Evolutionary conservation across 2,113 vertebrate genomes (phyloP).

Genomic region (Myocastor coypus): DNA sequence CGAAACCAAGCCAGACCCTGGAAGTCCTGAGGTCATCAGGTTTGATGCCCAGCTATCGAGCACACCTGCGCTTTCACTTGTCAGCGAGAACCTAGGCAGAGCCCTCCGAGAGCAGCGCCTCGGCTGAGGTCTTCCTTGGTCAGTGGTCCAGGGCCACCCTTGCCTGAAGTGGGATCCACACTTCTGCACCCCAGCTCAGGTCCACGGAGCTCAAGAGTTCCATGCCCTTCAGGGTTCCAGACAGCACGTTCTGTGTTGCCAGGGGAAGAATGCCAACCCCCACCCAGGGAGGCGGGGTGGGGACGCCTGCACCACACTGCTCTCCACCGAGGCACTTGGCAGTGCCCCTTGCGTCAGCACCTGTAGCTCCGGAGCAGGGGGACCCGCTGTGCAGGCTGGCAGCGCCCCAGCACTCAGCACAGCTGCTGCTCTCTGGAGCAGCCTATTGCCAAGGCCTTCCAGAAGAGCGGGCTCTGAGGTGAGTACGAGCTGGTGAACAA

Average conservation of each 20-base stretch:
- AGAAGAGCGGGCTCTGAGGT: neutral
- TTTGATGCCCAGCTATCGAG: neutral
- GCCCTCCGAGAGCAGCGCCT: no score
- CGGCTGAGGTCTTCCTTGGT: no score
- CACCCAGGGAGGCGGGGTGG: neutral
- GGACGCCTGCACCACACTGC: neutral
- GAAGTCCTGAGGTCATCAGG: neutral
- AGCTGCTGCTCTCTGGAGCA: neutral
- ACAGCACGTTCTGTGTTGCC: neutral
- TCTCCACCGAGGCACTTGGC: neutral
- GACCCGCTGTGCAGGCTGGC: neutral
- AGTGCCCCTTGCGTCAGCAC: neutral
- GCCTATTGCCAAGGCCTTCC: neutral
- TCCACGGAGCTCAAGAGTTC: slow-evolving; percentile 9
- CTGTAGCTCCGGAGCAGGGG: neutral
- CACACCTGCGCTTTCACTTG: neutral
- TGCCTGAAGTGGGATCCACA: neutral
- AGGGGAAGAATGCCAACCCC: neutral
- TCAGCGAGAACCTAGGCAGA: neutral
- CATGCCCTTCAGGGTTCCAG: slow-evolving; percentile 6
- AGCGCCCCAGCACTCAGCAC: neutral
- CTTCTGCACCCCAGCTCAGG: neutral
- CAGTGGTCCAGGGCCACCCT: neutral
- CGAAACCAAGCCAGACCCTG: neutral
- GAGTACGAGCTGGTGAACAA: neutral